Conservation (phyloP, 2,113 vertebrate genomes). For the Elephas maximus region DNA sequence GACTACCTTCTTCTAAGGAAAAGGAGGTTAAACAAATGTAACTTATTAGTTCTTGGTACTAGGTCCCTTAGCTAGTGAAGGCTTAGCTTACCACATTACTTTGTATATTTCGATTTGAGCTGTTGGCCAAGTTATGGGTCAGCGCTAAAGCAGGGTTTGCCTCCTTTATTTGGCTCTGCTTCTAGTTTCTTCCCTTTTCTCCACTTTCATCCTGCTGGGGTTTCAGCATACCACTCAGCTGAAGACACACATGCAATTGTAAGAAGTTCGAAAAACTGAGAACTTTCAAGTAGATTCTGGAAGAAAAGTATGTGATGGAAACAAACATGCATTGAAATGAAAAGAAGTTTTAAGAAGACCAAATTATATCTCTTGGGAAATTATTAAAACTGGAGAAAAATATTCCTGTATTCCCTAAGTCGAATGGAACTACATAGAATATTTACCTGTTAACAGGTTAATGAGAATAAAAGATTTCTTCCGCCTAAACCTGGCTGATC, state of each 20-base stretch:
- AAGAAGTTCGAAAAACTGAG: conserved; percentile 31
- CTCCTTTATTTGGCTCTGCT: not conserved
- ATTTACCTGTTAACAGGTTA: not conserved
- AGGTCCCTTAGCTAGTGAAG: not conserved
- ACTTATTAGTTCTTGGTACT: not conserved
- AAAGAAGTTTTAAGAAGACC: not conserved
- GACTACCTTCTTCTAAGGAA: not conserved
- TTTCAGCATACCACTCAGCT: not conserved
- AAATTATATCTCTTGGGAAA: not conserved
- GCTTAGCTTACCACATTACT: not conserved
- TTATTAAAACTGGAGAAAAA: not conserved
- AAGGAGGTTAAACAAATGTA: not conserved
- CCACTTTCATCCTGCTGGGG: not conserved
- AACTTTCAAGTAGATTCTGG: not conserved
- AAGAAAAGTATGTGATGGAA: not conserved
- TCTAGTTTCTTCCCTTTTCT: not conserved
- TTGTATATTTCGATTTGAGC: not conserved
- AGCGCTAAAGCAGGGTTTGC: not conserved
- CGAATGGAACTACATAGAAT: not conserved
- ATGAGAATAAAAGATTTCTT: conserved; percentile 7
- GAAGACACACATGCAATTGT: not conserved
- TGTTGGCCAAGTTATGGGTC: not conserved
- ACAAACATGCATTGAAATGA: not conserved
- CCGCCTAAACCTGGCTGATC: conserved; percentile 16
- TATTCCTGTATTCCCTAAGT: not conserved